Base-by-base conservation (phyloP, 2,113 vertebrate genomes). In the Oceanodroma tethys region DNA sequence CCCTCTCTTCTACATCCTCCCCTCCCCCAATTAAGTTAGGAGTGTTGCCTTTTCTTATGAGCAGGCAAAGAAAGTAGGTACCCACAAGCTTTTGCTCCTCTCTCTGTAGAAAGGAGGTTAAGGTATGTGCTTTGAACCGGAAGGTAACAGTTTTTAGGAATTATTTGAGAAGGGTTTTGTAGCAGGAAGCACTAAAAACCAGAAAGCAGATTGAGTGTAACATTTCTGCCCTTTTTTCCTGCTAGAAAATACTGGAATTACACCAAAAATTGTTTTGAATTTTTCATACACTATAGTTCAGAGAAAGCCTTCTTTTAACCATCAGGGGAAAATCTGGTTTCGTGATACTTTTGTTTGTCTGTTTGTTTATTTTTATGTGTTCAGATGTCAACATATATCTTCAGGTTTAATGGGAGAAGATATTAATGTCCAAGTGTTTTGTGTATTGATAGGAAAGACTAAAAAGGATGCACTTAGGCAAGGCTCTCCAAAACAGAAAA, bases 391-490 rank as follows among this genome's bases (percentile, higher is more conserved):
- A 32, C 4, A 7, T 26, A 0, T n/a, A 38, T 63, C 38, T 82
- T 90, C 25, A 42, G 4, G 20, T 48, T 68, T 87, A 42, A 27
- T 79, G 15, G 6, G 19, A 38, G 73, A 81, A 92, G 15, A 10
- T 63, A 60, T 5, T 93, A 53, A 93, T 40, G 3, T 58, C 16
- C 13, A 48, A 60, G 9, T 85, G n/a, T 70, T 95, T 85, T 93
- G 14, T 96, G 26, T 90, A 12, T 94, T 91, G 48, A n/a, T 42
- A 97, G 97, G 71, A 93, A 94, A 93, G 50, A 56, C 67, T 94
- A n/a, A 86, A 78, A 91, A n/a, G 32, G 3, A 23, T 53, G 40
- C 43, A 55, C 34, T 47, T 74, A 34, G 9, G 2, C 79, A 58
- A 71, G 50, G 50, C 19, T 89, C 70, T 91, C 16, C 74, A 65